Evolutionary conservation across 2,113 vertebrate genomes (phyloP).

Genomic region (Pachypanchax playfairii): DNA sequence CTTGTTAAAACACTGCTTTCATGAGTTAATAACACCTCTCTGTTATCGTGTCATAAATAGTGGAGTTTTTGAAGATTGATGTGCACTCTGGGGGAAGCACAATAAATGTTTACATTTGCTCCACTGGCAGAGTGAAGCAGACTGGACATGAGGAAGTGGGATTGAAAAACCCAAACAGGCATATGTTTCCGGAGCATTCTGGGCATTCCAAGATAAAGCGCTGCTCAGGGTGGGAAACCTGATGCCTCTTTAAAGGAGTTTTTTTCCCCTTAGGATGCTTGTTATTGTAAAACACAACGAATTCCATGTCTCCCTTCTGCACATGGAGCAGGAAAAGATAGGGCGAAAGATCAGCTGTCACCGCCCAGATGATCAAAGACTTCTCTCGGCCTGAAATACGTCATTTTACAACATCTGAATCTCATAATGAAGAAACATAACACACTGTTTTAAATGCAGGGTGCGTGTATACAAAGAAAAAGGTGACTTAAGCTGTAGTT

Average conservation of each 20-base stretch:
- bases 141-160: constrained; percentile 68
- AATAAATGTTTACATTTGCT: constrained; percentile 73
- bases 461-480: constrained; percentile 4
- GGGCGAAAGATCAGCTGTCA: constrained; percentile 53
- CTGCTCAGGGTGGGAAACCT: constrained; percentile 62
- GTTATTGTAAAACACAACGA: constrained; percentile 49
- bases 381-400: constrained; percentile 26
- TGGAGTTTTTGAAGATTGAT: constrained; percentile 57
- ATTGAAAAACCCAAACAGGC: constrained; percentile 64
- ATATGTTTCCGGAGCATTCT: constrained; percentile 63
- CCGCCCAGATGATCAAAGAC: constrained; percentile 64
- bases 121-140: constrained; percentile 44
- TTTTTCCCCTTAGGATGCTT: constrained; percentile 50
- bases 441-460: constrained; percentile 19
- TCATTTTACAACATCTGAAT: constrained; percentile 68
- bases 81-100: constrained; percentile 49
- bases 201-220: constrained; percentile 67
- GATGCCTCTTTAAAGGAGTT: constrained; percentile 66
- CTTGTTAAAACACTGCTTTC: constrained; percentile 65
- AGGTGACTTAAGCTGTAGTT: constrained; percentile 31
- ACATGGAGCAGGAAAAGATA: constrained; percentile 23
- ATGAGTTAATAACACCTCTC: constrained; percentile 44
- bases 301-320: constrained; percentile 39
- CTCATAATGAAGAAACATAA: constrained; percentile 43
- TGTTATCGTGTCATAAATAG: constrained; percentile 46